Evolutionary conservation across 2,113 vertebrate species (phyloP).

Genomic region (Pedetes capensis): DNA sequence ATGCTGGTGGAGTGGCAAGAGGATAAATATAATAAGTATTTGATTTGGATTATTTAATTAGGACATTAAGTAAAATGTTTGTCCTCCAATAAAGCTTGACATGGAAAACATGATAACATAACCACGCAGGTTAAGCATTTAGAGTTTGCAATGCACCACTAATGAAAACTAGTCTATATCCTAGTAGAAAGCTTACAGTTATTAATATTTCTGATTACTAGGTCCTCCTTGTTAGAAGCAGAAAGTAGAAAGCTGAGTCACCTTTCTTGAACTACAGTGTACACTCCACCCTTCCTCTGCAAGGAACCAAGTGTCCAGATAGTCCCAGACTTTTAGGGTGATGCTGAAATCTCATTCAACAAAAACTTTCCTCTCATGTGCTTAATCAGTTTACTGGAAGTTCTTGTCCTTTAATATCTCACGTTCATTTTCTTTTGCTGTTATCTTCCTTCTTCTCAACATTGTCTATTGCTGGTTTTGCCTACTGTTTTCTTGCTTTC

Average conservation of each 20-base stretch:
- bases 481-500: neutral
- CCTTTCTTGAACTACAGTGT: neutral
- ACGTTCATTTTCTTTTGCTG: neutral
- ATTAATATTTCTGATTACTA: neutral
- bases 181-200: neutral
- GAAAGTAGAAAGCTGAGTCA: neutral
- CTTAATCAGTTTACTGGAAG: neutral
- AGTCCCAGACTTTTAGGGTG: neutral
- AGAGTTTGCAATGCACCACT: neutral
- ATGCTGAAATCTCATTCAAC: neutral
- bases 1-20: neutral
- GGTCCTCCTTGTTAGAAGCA: neutral
- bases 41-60: constrained; percentile 22
- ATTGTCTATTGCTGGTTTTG: neutral
- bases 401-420: neutral
- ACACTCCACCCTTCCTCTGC: neutral
- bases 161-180: neutral
- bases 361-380: neutral
- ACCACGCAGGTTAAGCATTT: neutral
- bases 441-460: neutral
- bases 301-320: neutral
- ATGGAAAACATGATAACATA: constrained; percentile 7
- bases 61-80: constrained; percentile 42
- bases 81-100: neutral
- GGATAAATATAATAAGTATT: neutral